These are phyloP conservation scores for Phragmatobia fuliginosa DNA, from an alignment of 2,888 invertebrate species.

Conservation along the genomic window DNA sequence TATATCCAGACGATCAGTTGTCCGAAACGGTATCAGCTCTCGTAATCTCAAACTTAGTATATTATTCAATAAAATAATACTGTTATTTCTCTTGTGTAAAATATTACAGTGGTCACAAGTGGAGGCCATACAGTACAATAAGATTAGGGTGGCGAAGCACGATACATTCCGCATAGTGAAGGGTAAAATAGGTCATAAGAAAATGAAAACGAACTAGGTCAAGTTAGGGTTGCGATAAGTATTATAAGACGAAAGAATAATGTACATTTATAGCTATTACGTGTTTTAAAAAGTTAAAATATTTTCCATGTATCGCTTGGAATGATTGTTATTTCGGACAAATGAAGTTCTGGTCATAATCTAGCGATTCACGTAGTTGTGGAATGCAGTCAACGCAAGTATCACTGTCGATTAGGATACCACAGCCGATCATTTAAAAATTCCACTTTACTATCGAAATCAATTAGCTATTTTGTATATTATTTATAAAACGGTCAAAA, in stretches of 20 bases:
- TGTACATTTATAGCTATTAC: constrained; percentile 29
- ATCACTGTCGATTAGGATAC: constrained; percentile 68
- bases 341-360: constrained; percentile 77
- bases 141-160: constrained; percentile 66
- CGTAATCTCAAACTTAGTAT: constrained; percentile 41
- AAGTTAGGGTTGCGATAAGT: constrained; percentile 68
- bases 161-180: constrained; percentile 63
- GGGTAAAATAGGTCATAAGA: constrained; percentile 72
- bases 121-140: constrained; percentile 64
- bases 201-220: constrained; percentile 73
- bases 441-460: constrained; percentile 58
- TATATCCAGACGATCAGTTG: constrained; percentile 78
- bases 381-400: constrained; percentile 77
- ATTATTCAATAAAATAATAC: constrained; percentile 34
- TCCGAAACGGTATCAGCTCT: constrained; percentile 69
- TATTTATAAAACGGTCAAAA: constrained; percentile 50
- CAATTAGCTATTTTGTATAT: constrained; percentile 57
- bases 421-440: constrained; percentile 68
- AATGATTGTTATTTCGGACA: constrained; percentile 74
- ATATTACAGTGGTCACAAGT: constrained; percentile 50
- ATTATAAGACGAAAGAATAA: constrained; percentile 62
- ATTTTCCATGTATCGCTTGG: constrained; percentile 43
- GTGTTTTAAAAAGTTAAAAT: constrained; percentile 25
- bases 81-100: constrained; percentile 35
- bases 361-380: constrained; percentile 74